Base-by-base conservation (phyloP, 2,797 vertebrate species). In the Margarornis squamiger region DNA sequence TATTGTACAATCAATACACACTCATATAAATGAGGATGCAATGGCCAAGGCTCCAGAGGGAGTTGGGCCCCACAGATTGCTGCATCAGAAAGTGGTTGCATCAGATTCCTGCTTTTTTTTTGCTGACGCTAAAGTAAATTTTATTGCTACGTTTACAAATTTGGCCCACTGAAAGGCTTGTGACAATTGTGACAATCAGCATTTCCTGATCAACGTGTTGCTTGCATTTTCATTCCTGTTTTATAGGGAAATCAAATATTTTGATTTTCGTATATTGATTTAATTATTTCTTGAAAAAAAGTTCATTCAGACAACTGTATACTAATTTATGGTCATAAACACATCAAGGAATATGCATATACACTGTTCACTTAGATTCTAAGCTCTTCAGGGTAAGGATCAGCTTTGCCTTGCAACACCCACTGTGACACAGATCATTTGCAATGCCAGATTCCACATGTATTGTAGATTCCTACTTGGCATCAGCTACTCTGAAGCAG, bases 21-120 rank as follows among this genome's bases (percentile, higher is more conserved):
- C 90, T 92, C 90, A 81, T 63, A 92, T 78, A 96, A 96, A 94
- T 95, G 91, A 94, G 45, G 76, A 90, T 62, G 80, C 90, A 70
- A 66, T 84, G 90, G 59, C 79, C 86, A 93, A 93, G 59, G 71
- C 46, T 91, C 63, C 91, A 88, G 73, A 67, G 74, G 61, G 73
- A 94, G 39, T 12, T 90, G 55, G 41, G n/a, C 22, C 70, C 70
- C 94, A 97, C 34, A 74, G 65, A 92, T 12, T 89, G 88, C 90
- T 94, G 91, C 45, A 79, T 96, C 86, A 98, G 97, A 98, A 98
- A 96, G 95, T 92, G 92, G 97, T 74, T 97, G 88, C 83, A 85
- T 86, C 83, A 90, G 80, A 82, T 87, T 94, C 65, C n/a, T 85
- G 61, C 19, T 82, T 41, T 71, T 83, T 87, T 84, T 92, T 78